Percentiles rank a stretch among this genome's conserved stretches.
phyloP scores from a whole-genome alignment of 2,113 vertebrate genomes.

The sheep (Ovis aries) region ARS-UI_Ramb_v3.0 NC_056076.1:22351501-22352000 shows the following conservation, averaged over 20 bases:
- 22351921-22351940: not conserved
- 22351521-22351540: not conserved
- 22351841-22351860: not conserved
- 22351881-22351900: not conserved
- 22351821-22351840: not conserved
- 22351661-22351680: not conserved
- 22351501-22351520: not conserved
- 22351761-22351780: not conserved
- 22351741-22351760: not conserved
- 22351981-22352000: not conserved
- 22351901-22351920: not conserved
- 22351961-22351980: not conserved
- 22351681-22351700: not conserved
- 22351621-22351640: not conserved
- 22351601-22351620: not conserved
- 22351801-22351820: not conserved
- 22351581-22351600: not conserved
- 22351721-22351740: not conserved
- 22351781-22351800: not conserved
- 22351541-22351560: not conserved
- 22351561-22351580: not conserved
- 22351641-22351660: not conserved
- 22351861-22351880: not conserved
- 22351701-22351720: not conserved
- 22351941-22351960: not conserved